Percentiles rank a stretch among this genome's conserved stretches.
These are phyloP conservation scores for Oplegnathus fasciatus DNA, from an alignment of 2,113 vertebrate species.

Conservation along the genomic window DNA sequence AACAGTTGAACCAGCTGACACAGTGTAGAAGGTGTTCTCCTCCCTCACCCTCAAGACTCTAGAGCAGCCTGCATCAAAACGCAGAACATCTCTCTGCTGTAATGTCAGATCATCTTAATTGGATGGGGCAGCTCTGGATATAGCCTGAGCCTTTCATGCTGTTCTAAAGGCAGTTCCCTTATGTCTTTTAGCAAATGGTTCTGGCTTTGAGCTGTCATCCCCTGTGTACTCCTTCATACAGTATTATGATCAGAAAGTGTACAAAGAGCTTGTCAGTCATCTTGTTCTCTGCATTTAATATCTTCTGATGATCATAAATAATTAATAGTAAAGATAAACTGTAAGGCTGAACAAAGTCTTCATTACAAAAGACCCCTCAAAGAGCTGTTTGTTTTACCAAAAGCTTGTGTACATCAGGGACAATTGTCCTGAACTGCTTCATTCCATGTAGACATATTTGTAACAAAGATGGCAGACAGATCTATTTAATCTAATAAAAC, in stretches of 20 bases:
- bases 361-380: background rate
- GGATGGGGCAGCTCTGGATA: constrained; percentile 54
- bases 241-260: background rate
- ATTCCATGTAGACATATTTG: background rate
- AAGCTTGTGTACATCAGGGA: background rate
- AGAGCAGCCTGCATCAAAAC: constrained; percentile 26
- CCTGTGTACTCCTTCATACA: constrained; percentile 5
- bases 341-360: background rate
- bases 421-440: background rate
- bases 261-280: constrained; percentile 6
- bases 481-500: background rate
- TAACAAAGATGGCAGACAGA: constrained; percentile 2
- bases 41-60: background rate
- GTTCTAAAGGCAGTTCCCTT: constrained; percentile 47
- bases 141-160: constrained; percentile 39
- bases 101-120: constrained; percentile 62
- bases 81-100: constrained; percentile 34
- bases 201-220: constrained; percentile 34
- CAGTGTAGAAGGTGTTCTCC: constrained; percentile 18
- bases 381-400: background rate
- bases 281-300: constrained; percentile 17
- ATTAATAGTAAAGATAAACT: background rate
- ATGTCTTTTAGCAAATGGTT: constrained; percentile 50
- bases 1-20: constrained; percentile 25
- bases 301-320: constrained; percentile 2